phyloP scores from a whole-genome alignment of 2,113 vertebrate species.

The Lamprotornis superbus region DNA sequence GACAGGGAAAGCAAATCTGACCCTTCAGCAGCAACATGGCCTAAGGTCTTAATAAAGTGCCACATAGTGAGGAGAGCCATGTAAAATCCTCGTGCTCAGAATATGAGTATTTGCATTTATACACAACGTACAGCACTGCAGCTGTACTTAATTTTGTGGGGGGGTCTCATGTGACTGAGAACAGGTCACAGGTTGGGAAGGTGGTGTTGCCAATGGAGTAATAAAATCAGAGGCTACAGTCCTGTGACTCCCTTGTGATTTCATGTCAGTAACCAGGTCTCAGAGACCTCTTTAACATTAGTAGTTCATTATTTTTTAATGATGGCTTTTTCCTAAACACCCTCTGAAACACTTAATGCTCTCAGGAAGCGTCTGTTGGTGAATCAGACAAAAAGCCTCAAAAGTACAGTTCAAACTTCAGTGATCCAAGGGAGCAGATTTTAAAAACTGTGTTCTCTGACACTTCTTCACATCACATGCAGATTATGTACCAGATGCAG shows the following conservation, averaged over 20 bases:
- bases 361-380: neutral
- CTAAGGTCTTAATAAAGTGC: neutral
- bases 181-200: neutral
- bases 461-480: neutral
- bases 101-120: neutral
- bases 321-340: neutral
- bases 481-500: neutral
- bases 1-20: neutral
- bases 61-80: neutral
- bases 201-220: neutral
- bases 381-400: neutral
- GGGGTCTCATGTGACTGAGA: neutral
- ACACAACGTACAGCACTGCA: neutral
- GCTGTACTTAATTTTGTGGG: neutral
- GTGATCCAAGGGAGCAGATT: neutral
- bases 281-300: neutral
- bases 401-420: neutral
- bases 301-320: constrained; percentile 10
- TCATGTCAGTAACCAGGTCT: neutral
- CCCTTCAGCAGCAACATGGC: neutral
- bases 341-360: neutral
- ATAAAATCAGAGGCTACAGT: neutral
- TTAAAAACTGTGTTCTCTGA: neutral
- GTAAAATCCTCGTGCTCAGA: neutral
- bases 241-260: constrained; percentile 19